These are phyloP conservation scores for Neoitamus cyanurus DNA, from an alignment of 2,888 invertebrate species.

Conservation along the genomic window DNA sequence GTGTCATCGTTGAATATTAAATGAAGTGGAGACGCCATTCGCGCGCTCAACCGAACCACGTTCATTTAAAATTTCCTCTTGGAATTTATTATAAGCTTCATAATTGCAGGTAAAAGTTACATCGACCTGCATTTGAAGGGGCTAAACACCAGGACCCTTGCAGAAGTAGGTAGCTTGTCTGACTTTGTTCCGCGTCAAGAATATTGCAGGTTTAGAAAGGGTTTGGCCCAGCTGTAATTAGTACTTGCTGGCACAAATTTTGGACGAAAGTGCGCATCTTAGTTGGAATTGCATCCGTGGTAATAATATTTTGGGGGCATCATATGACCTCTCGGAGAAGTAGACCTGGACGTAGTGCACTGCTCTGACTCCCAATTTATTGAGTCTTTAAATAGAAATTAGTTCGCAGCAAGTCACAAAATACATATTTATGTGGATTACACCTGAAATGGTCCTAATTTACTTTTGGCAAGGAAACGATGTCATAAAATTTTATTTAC, in stretches of 20 bases:
- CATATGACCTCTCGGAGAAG: not conserved
- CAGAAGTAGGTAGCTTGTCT: not conserved
- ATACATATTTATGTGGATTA: not conserved
- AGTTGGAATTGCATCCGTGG: not conserved
- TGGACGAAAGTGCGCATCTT: not conserved
- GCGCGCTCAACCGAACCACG: not conserved
- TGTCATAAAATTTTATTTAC: conserved; percentile 34
- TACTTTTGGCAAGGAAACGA: conserved; percentile 32
- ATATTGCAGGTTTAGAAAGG: not conserved
- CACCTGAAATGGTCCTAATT: conserved; percentile 30
- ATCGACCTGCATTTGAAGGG: not conserved
- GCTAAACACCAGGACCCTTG: not conserved
- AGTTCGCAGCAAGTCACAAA: not conserved
- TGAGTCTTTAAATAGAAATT: not conserved
- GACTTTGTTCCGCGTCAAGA: not conserved
- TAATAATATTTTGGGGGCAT: not conserved
- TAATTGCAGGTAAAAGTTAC: conserved; percentile 1
- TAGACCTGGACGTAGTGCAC: not conserved
- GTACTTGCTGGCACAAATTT: not conserved
- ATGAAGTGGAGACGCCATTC: conserved; percentile 1
- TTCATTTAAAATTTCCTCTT: not conserved
- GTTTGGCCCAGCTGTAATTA: not conserved
- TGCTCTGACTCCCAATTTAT: not conserved
- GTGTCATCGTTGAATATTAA: conserved; percentile 25
- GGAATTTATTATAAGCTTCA: conserved; percentile 19